Evolutionary conservation across 2,797 vertebrate genomes (phyloP), one percentile per base, ranked within the genome.

Genomic region (Lepus townsendii): DNA sequence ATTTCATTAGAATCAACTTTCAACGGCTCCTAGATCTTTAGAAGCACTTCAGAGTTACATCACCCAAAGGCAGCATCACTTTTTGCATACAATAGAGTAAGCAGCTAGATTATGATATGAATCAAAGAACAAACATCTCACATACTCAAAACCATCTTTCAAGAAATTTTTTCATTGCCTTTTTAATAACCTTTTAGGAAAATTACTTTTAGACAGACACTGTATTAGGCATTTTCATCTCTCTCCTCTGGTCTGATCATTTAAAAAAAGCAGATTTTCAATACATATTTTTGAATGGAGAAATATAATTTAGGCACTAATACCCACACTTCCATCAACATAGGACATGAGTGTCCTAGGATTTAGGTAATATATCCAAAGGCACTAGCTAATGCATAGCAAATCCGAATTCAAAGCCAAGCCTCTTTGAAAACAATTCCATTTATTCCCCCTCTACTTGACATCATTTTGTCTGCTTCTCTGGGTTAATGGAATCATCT

Each of bases 401-500:
- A 38, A 69, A 32, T 60, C 83, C 90, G 60, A 35, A 78, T 92
- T 80, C 47, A 62, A 80, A 75, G 27, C 4, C 77, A 60, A 38
- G n/a, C 10, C 17, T 83, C 94, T 76, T 50, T 57, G 63, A 90
- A 86, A 90, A 54, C 32, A 83, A 82, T 4, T 14, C 66, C 82
- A 78, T 69, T 77, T 83, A 63, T 27, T 65, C 13, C 72, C 50
- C 57, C 14, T 66, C 76, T n/a, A 12, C 65, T 19, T 47, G 54
- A 62, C 38, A 79, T 32, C 26, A 27, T 65, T 68, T 50, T 32
- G 52, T 60, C 69, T 52, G 27, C 47, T 80, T 63, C 88, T 63
- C 75, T 79, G 60, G 20, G 76, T 88, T 57, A 93, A 95, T 95
- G 68, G 26, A 35, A 10, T 91, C 72, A 3, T 72, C 57, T 90